Evolutionary conservation across 2,113 vertebrate species (phyloP), one percentile per base, ranked within the genome.

Genomic region (Coreoperca whiteheadi): DNA sequence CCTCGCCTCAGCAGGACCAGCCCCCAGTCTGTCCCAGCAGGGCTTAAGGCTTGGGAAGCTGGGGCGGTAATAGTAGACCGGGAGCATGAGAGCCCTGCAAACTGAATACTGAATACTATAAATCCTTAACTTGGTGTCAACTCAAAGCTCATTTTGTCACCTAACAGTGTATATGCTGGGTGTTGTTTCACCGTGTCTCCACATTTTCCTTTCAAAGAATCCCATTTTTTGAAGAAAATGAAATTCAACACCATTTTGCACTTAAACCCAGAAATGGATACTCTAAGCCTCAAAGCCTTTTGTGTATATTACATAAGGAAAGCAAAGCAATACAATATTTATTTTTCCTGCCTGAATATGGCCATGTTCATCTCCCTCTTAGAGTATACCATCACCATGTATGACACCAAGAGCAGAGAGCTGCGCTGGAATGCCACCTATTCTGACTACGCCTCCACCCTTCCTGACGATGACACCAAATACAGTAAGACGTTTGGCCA

Each of bases 301-400:
- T 83, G 66, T 6, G 3, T 43, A 0, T 14, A 64, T 77, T 73
- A 46, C 21, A 56, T 56, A 51, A 83, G 69, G 6, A 65, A 74
- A 48, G 34, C 14, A 57, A 73, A 28, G 10, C 30, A 34, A 32
- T 14, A 8, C 39, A 34, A 32, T 16, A 32, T 0, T 61, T 23
- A n/a, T 56, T 54, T 8, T 59, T 0, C 30, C 57, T 64, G 12
- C 74, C 74, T 59, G 37, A 39, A 48, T 34, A 57, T 43, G 1
- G 59, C 4, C 9, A 34, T 46, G 16, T 57, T 64, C 20, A 25
- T 50, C 14, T 93, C 64, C 74, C 15, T 68, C 83, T 53, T 83
- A 99, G 98, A 99, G 78, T 99, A 99, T 74, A 99, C 98, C 8
- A 99, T 99, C 94, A 99, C 98, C 46, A 99, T 99, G 98, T 99